Percentiles rank a stretch among this genome's conserved stretches.
Conservation (phyloP, 2,888 invertebrate species). For the Ecdyonurus torrentis region DNA sequence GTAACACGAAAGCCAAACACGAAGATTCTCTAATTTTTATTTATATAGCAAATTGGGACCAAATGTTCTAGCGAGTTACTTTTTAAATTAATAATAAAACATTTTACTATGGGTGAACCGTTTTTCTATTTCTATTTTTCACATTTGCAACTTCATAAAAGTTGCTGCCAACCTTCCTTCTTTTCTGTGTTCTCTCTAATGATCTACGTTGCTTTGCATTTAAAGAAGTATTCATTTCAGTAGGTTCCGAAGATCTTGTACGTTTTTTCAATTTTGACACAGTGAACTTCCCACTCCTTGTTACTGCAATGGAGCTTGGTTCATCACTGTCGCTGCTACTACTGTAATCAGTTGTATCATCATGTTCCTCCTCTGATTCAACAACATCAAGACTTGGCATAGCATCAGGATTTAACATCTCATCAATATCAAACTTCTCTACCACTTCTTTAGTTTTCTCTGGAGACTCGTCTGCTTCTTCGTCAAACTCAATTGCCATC, state of each 20-base stretch:
- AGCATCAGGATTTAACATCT: conserved; percentile 13
- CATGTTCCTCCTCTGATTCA: conserved; percentile 18
- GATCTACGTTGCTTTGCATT: conserved; percentile 33
- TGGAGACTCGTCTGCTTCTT: conserved; percentile 20
- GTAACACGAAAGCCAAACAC: too few relatives aligned
- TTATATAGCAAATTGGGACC: too few relatives aligned
- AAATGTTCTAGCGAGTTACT: too few relatives aligned
- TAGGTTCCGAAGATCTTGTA: not conserved
- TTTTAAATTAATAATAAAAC: too few relatives aligned
- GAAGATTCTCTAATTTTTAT: too few relatives aligned
- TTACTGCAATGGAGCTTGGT: conserved; percentile 22
- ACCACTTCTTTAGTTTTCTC: conserved; percentile 15
- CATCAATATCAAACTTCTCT: conserved; percentile 27
- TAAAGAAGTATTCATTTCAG: not conserved
- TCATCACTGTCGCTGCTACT: conserved; percentile 23
- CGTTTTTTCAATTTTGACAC: conserved; percentile 22
- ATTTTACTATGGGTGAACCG: not conserved
- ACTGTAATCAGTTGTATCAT: conserved; percentile 15
- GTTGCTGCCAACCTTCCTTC: conserved; percentile 72
- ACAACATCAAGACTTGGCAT: conserved; percentile 9
- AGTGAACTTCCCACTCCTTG: conserved; percentile 36
- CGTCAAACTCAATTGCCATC: conserved; percentile 50
- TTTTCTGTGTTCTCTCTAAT: conserved; percentile 51
- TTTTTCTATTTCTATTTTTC: conserved; percentile 63
- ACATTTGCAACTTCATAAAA: conserved; percentile 81